Conservation (phyloP, 2,113 vertebrate genomes). For the rat (Rattus norvegicus) region GRCr8 NC_086032.1:34740001-34740500, state of each 20-base stretch:
- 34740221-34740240: neutral
- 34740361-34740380: neutral
- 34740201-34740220: neutral
- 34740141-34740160: neutral
- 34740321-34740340: neutral
- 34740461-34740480: slow-evolving; percentile 54
- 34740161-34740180: neutral
- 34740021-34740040: neutral
- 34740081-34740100: neutral
- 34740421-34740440: slow-evolving; percentile 32
- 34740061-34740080: neutral
- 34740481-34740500: neutral
- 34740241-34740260: neutral
- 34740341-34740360: neutral
- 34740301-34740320: neutral
- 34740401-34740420: neutral
- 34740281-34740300: neutral
- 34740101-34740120: neutral
- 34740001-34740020: neutral
- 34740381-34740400: slow-evolving; percentile 64
- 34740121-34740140: slow-evolving; percentile 10
- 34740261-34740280: neutral
- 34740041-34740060: neutral
- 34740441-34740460: slow-evolving; percentile 31
- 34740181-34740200: neutral